Base-by-base conservation (phyloP, 2,888 invertebrate genomes). In the Drosophila setosimentum region DNA sequence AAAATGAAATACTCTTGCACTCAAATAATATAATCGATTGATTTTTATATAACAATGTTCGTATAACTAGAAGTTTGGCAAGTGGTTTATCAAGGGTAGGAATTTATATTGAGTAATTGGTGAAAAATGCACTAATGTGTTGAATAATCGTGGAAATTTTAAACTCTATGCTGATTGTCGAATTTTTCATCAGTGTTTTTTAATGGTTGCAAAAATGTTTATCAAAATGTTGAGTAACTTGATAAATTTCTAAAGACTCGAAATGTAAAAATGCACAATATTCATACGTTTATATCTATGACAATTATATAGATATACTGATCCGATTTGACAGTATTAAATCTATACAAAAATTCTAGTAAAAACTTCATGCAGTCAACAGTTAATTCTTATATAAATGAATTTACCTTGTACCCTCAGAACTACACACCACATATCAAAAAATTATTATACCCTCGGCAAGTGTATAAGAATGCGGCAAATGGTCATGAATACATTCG, bases 401-500 rank as follows among this genome's bases (percentile, higher is more conserved):
- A 37, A 37, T 37, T 0, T 37, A 37, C 2, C 7, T 21, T 45
- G 13, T 3, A 13, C 13, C 1, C 3, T 16, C 24, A 24, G 3
- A 18, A 2, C 3, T 3, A 50, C 29, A n/a, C 2, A 6, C 0
- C 10, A 35, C 7, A 2, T 4, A 10, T 13, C 11, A n/a, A 7
- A 65, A 10, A n/a, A 3, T 16, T 6, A n/a, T n/a, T n/a, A 24
- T n/a, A 50, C 49, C 16, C 49, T 11, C 11, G 8, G 21, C 16
- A 18, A 30, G 0, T 21, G 37, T 48, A 27, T 40, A 2, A 7
- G 24, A 24, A 45, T 24, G 27, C 29, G 24, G 48, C 18, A 27
- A 61, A 67, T 58, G 71, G 76, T 67, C 79, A 79, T 83, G 86
- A 74, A 83, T 72, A 71, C 55, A 48, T 61, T 64, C 60, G 63